A percentile compares a stretch with the other conserved stretches of the same genome.
Evolutionary conservation across 1,140 invertebrate genomes (phyloP).

Genomic region (Macrobrachium rosenbergii): DNA sequence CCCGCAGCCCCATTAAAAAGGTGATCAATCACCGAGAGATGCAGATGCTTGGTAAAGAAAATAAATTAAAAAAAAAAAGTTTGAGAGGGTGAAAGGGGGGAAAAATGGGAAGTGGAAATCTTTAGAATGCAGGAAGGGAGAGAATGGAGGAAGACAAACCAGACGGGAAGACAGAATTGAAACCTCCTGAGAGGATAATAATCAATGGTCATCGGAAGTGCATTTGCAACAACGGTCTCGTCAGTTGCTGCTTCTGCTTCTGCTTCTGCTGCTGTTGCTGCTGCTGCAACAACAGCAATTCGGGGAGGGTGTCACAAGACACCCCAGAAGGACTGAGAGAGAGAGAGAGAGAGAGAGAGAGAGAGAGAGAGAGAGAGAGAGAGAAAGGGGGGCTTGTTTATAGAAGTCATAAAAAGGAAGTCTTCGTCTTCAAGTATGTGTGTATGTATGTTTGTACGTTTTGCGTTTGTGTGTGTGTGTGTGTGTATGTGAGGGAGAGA

Average conservation of each 20-base stretch:
- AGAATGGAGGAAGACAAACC: too few species aligned
- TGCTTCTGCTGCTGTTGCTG: not conserved
- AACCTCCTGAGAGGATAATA: not conserved
- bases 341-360: not conserved
- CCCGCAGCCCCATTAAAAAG: not conserved
- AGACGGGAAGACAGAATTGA: too few species aligned
- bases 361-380: constrained; percentile 26
- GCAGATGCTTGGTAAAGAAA: not conserved
- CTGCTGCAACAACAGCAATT: not conserved
- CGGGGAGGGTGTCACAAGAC: not conserved
- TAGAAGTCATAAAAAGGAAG: not conserved
- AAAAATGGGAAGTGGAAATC: not conserved
- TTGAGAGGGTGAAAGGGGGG: not conserved
- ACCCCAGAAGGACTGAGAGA: not conserved
- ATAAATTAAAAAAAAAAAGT: not conserved
- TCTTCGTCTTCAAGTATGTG: too few species aligned
- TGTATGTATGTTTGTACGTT: not conserved
- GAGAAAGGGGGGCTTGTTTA: not conserved
- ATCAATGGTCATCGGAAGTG: not conserved
- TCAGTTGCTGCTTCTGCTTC: too few species aligned
- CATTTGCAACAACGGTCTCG: not conserved
- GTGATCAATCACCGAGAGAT: not conserved
- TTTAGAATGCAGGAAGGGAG: too few species aligned
- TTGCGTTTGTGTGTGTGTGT: not conserved
- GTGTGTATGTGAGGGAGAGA: constrained; percentile 56